Evolutionary conservation across 92 coral and sea anemone genomes (phyloP), one percentile per base, ranked within the genome.

Genomic region (Pocillopora meandrina): DNA sequence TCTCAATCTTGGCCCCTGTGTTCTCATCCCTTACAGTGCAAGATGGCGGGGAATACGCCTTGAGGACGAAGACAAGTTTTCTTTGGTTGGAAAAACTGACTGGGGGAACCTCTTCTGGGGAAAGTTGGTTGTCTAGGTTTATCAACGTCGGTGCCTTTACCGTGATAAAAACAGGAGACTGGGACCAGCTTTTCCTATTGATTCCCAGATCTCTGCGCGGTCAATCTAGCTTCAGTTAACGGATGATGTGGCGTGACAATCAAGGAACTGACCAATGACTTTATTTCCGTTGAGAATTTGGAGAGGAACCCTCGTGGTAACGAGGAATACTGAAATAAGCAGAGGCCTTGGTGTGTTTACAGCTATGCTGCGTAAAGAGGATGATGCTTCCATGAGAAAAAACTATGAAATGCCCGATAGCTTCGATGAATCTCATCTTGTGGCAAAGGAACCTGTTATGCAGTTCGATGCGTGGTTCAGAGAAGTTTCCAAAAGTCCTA

Each of bases 401-500:
- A 93, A 96, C 68, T 96, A 96, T 77, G 67, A 47, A 16, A 89
- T 52, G 69, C 87, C 81, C 10, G 67, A 61, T 33, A 56, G 74
- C 31, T 91, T 96, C 60, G 86, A 85, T 61, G 94, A 93, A 23
- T 75, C 89, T 10, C 33, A 85, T n/a, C 72, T 96, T 20, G 90
- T 79, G 49, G 91, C 90, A 7, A 96, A 87, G 85, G 94, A 96
- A 58, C 98, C 98, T 11, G 86, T 96, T 56, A 71, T 71, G 77
- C 98, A 94, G 84, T 96, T 96, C 62, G 96, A 94, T 65, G 68
- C 82, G 10, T 96, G 98, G 98, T 94, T 96, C 85, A 87, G 87
- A 58, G 93, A 92, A 81, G 98, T 98, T 16, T 88, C 75, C 61
- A 88, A 85, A 55, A 73, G 69, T n/a, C 85, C 85, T 26, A 82